Evolutionary conservation across 2,888 invertebrate species (phyloP).

Genomic region (Isotomurus palustris): DNA sequence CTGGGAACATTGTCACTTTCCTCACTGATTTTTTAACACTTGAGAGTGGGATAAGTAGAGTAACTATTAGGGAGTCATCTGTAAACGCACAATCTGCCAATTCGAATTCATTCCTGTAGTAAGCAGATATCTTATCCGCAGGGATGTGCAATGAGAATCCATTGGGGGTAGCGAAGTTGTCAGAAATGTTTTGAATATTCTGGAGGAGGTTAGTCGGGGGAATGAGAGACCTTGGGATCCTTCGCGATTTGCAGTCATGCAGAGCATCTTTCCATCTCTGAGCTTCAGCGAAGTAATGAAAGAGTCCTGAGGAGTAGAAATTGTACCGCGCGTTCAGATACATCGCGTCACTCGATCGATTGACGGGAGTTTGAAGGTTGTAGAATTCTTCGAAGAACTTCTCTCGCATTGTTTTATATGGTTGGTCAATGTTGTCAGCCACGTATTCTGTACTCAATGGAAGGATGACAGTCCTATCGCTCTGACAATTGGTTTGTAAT

Average conservation of each 20-base stretch:
- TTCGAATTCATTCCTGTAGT: background rate
- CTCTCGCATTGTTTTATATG: constrained; percentile 1
- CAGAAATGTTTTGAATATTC: background rate
- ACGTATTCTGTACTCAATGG: background rate
- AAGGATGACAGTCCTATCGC: background rate
- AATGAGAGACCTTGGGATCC: background rate
- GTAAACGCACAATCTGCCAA: background rate
- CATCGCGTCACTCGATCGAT: constrained; percentile 3
- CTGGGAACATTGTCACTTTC: no score
- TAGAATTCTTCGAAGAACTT: background rate
- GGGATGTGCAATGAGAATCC: background rate
- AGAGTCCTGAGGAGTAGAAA: background rate
- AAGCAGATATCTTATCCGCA: background rate
- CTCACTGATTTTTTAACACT: no score
- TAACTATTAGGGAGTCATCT: background rate
- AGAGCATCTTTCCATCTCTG: background rate
- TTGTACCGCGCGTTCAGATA: background rate
- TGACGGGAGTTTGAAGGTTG: background rate
- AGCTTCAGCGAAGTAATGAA: background rate
- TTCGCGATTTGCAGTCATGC: background rate
- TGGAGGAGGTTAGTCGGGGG: background rate
- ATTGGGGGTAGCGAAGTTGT: background rate
- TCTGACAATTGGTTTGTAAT: background rate
- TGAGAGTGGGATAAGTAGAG: background rate
- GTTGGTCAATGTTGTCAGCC: background rate